Base-by-base conservation (phyloP, 2,113 vertebrate species). In the Bostrychus sinensis region DNA sequence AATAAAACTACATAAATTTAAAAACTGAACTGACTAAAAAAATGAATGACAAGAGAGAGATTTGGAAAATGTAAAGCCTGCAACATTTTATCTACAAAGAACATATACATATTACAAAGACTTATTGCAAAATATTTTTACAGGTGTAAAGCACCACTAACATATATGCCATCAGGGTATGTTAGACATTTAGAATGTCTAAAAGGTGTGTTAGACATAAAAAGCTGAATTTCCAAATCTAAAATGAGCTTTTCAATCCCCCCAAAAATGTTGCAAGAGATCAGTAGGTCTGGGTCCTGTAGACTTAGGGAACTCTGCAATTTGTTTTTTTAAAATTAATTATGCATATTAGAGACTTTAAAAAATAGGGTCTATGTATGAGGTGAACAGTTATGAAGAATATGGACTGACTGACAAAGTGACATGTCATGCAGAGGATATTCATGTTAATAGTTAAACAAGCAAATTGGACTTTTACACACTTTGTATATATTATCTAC, bases 231-330 rank as follows among this genome's bases (percentile, higher is more conserved):
- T 32, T 32, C 30, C 5, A 32, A 8, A 32, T 32, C n/a, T n/a
- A n/a, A n/a, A n/a, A n/a, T n/a, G n/a, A n/a, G n/a, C n/a, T n/a
- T n/a, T n/a, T n/a, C n/a, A n/a, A n/a, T n/a, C n/a, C n/a, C n/a
- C n/a, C 22, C 63, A 71, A 80, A 75, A 79, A 56, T 53, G 56
- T 68, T 56, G 50, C 77, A 76, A 69, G 72, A 80, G 68, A 75
- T 79, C 48, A 67, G 80, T 17, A 30, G 81, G 65, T 13, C 62
- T 75, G 56, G 70, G 67, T 72, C 68, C 76, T 71, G 54, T 58
- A 66, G 54, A 56, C 58, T 66, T 77, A 38, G 51, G 55, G 74
- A 43, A 61, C 37, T 28, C 48, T 56, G 56, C 69, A 17, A 70
- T 72, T 64, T 75, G 34, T n/a, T 12, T 60, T 66, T 55, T 56